Evolutionary conservation across 2,888 invertebrate species (phyloP), one percentile per base, ranked within the genome.

Genomic region (Villa cingulata): DNA sequence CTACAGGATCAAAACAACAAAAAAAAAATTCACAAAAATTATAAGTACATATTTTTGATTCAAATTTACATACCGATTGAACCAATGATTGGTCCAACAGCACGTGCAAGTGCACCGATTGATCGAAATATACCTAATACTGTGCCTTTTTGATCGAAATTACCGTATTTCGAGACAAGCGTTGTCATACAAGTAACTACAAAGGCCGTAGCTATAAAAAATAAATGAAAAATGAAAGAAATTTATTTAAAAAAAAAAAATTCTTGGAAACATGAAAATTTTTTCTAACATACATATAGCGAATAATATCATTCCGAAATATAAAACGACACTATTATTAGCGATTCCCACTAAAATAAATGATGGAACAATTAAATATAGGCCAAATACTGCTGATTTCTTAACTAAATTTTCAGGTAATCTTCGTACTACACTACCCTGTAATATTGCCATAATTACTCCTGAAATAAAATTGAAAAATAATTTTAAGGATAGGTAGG

Each of bases 121-220:
- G 96, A 95, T 51, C 97, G 77, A 62, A 96, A 89, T 54, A 90
- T 86, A 14, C 98, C 98, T 62, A 96, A 80, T 53, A 91, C 86
- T 0, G 85, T 83, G 27, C 97, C 97, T 62, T 95, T 92, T 60
- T 92, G 86, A 61, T 82, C 81, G 50, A 72, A 75, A 36, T 81
- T 80, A 7, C 87, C 86, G 63, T 84, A 82, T 53, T 80, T 78
- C 3, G 95, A 90, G n/a, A 88, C 88, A 66, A 94, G 72, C 4
- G 95, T 87, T 59, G 91, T 96, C 72, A 97, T 77, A 61, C 91
- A 92, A 14, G 97, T 94, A 19, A 97, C 95, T 29, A 95, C 92
- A 66, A 92, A 81, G n/a, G 88, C 84, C 12, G 87, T 88, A 17
- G 87, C 86, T 86, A 57, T 32, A 68, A 65, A 49, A 48, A 56